Evolutionary conservation across 1,140 invertebrate species (phyloP).

Genomic region (Leptinotarsa lineolata): DNA sequence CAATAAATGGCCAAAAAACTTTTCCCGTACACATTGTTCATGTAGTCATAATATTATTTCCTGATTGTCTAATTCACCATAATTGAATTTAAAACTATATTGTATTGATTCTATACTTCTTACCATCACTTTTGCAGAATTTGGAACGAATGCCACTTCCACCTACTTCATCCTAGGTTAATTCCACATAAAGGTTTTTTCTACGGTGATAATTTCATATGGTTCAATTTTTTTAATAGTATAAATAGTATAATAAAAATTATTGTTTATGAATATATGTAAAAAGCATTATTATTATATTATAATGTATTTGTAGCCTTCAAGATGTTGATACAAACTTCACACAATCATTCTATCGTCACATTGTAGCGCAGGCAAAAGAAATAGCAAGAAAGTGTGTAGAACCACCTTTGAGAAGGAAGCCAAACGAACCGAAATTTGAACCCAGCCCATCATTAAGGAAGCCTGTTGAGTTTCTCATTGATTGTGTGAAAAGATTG

Average conservation of each 20-base stretch:
- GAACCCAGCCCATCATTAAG: conserved; percentile 66
- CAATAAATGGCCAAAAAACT: too few species aligned
- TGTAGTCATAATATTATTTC: too few species aligned
- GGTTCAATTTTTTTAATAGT: background rate
- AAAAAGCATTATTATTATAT: background rate
- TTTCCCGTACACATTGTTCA: too few species aligned
- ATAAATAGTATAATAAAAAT: background rate
- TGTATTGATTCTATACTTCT: too few species aligned
- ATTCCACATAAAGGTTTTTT: too few species aligned
- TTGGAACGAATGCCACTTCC: too few species aligned
- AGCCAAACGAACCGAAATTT: conserved; percentile 61
- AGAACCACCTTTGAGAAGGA: conserved; percentile 67
- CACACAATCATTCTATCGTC: conserved; percentile 64
- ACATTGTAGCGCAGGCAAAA: conserved; percentile 67
- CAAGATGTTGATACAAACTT: conserved; percentile 69
- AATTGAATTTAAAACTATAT: too few species aligned
- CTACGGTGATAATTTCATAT: background rate
- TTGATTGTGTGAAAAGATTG: conserved; percentile 65
- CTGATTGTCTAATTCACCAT: too few species aligned
- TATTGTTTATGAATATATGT: background rate
- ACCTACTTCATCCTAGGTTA: too few species aligned
- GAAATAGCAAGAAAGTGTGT: conserved; percentile 75
- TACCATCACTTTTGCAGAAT: too few species aligned
- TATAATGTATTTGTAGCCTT: conserved; percentile 56
- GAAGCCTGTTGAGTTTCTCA: conserved; percentile 65